Conservation (phyloP, 2,888 invertebrate species). For the Rhopalosiphum nymphaeae region DNA sequence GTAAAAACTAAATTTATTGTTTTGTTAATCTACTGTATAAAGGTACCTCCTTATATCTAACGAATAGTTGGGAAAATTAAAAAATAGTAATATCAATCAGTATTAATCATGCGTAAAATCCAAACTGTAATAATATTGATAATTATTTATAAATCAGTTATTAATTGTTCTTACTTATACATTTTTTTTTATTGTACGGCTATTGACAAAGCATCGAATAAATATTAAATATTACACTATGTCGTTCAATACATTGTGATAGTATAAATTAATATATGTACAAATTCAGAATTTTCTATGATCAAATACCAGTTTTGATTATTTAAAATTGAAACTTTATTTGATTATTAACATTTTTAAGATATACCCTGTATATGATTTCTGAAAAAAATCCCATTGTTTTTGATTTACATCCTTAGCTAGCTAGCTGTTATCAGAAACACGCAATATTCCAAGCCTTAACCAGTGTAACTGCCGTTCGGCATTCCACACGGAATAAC, state of each 20-base stretch:
- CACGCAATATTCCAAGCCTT: neutral
- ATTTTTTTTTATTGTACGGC: neutral
- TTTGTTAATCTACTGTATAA: neutral
- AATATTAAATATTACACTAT: neutral
- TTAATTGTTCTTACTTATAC: neutral
- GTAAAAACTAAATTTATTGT: neutral
- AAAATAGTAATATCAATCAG: neutral
- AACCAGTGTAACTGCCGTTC: neutral
- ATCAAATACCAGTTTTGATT: neutral
- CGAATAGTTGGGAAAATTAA: neutral
- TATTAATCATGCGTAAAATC: neutral
- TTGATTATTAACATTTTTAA: neutral
- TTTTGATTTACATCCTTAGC: conserved; percentile 14
- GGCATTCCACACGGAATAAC: conserved; percentile 40
- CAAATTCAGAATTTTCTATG: neutral
- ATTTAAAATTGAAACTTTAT: neutral
- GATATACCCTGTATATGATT: neutral
- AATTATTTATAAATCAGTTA: neutral
- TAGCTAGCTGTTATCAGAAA: conserved; percentile 21
- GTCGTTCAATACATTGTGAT: neutral
- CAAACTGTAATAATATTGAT: neutral
- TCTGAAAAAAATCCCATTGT: conserved; percentile 25
- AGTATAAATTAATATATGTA: neutral
- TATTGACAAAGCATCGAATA: neutral
- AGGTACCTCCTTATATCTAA: neutral